These are phyloP conservation scores for Montipora sp. DNA, from an alignment of 64 coral and sea anemone genomes.

Conservation along the genomic window DNA sequence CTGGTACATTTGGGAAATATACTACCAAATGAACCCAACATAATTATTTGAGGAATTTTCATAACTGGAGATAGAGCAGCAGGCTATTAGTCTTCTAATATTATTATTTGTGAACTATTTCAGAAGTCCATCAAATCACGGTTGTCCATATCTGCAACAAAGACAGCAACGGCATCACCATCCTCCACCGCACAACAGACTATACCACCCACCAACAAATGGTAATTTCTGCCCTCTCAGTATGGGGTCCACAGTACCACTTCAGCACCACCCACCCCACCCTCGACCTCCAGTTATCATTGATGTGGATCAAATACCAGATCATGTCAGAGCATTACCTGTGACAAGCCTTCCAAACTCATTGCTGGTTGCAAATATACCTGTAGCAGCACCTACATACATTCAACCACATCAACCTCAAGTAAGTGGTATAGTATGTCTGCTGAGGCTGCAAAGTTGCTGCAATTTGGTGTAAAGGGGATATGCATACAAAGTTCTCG, in stretches of 20 bases:
- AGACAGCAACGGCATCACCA: conserved; percentile 49
- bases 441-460: neutral
- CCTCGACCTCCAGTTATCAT: conserved; percentile 78
- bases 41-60: too few relatives aligned
- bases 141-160: conserved; percentile 78
- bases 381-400: conserved; percentile 88
- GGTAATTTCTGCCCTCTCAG: conserved; percentile 74
- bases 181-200: conserved; percentile 66
- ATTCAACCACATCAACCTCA: conserved; percentile 77
- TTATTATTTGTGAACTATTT: neutral
- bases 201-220: conserved; percentile 62
- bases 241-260: conserved; percentile 71
- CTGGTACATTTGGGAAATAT: too few relatives aligned
- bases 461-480: neutral
- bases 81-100: neutral
- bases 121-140: conserved; percentile 42
- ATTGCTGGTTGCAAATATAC: conserved; percentile 80
- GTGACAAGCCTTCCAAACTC: conserved; percentile 92
- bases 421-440: neutral
- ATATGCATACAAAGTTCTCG: neutral
- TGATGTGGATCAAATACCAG: conserved; percentile 83
- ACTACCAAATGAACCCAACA: too few relatives aligned
- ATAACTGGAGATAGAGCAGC: too few relatives aligned
- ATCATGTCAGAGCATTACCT: conserved; percentile 81
- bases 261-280: conserved; percentile 84